Conservation (phyloP, 2,113 vertebrate species). For the human (Homo sapiens) region DNA sequence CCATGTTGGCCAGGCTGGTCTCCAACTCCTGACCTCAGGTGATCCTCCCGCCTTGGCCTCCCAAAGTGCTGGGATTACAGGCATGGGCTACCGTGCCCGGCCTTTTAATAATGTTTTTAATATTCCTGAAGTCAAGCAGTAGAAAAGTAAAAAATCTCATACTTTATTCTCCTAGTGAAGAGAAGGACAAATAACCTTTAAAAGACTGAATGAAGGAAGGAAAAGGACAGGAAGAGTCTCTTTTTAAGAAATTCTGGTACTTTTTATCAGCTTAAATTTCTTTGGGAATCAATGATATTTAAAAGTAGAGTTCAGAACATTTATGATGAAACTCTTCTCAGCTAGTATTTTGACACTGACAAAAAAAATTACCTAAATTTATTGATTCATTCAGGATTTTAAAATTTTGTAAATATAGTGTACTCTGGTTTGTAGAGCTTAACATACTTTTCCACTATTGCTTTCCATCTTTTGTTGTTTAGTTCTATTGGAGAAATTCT, state of each 20-base stretch:
- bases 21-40: no score
- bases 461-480: neutral
- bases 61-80: no score
- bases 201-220: neutral
- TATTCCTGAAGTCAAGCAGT: neutral
- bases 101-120: neutral
- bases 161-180: neutral
- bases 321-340: neutral
- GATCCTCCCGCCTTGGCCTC: no score
- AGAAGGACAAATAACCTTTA: neutral
- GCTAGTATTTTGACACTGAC: neutral
- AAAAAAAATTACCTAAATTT: neutral
- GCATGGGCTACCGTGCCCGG: no score
- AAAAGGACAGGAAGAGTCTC: neutral
- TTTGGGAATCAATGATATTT: neutral
- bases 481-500: neutral
- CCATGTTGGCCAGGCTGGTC: no score
- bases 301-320: neutral
- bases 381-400: neutral
- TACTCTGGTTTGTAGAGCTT: neutral
- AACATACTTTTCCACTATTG: neutral
- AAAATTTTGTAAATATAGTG: neutral
- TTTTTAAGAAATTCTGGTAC: neutral
- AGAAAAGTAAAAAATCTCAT: neutral
- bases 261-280: slow-evolving; percentile 6